A percentile compares a stretch with the other conserved stretches of the same genome.
phyloP scores from a whole-genome alignment of 2,113 vertebrate genomes.

The Orthonyx spaldingii region DNA sequence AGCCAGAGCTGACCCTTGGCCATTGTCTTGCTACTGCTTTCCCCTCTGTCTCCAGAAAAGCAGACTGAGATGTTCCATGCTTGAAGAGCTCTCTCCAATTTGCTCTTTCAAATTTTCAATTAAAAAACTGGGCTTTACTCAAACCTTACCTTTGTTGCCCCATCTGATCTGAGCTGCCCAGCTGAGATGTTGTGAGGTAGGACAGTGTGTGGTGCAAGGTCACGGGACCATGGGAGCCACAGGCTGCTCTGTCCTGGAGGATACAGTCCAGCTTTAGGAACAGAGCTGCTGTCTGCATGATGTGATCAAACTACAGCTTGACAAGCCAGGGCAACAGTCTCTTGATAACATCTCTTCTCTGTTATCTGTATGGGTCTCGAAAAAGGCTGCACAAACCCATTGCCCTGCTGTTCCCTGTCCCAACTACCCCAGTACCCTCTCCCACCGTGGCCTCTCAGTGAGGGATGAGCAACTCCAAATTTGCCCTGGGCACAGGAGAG shows the following conservation, averaged over 20 bases:
- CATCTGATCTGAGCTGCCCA: neutral
- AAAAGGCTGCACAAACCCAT: neutral
- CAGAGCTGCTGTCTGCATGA: neutral
- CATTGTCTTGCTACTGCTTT: neutral
- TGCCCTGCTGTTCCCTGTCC: neutral
- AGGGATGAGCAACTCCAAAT: neutral
- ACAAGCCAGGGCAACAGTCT: neutral
- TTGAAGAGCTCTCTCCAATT: neutral
- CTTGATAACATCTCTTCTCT: neutral
- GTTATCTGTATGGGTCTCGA: neutral
- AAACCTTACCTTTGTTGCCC: neutral
- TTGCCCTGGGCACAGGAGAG: neutral
- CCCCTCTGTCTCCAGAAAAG: neutral
- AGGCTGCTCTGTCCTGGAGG: neutral
- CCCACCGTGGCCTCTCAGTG: neutral
- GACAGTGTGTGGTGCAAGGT: neutral
- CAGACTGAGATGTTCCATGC: neutral
- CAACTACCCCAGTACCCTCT: neutral
- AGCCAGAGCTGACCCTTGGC: neutral
- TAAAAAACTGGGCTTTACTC: neutral
- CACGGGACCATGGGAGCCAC: fast-evolving
- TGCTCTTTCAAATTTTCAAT: neutral
- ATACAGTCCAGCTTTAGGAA: neutral
- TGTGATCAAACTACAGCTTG: neutral
- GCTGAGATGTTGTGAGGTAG: neutral